These are phyloP conservation scores for Porites rus DNA, from an alignment of 92 coral and sea anemone genomes.

Conservation along the genomic window DNA sequence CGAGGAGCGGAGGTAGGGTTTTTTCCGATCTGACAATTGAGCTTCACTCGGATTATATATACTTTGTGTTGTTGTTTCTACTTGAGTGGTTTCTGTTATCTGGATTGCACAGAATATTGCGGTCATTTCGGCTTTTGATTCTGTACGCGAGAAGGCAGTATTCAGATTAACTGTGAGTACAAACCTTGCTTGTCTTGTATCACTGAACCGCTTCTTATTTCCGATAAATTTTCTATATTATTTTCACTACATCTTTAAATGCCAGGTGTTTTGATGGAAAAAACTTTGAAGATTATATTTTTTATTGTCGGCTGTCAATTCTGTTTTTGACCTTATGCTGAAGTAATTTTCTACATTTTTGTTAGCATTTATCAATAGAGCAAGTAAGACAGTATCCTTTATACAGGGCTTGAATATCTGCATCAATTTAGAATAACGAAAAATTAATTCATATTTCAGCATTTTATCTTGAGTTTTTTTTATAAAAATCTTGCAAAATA, in stretches of 20 bases:
- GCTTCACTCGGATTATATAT: background rate
- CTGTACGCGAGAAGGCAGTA: background rate
- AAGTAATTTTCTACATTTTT: background rate
- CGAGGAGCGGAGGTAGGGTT: background rate
- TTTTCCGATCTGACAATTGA: no score
- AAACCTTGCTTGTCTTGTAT: background rate
- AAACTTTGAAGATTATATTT: background rate
- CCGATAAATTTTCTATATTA: background rate
- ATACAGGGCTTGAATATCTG: background rate
- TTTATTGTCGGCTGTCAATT: background rate
- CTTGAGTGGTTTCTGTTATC: constrained; percentile 31
- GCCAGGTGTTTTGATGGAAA: constrained; percentile 30
- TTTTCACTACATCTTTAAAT: constrained; percentile 3
- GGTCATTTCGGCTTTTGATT: background rate
- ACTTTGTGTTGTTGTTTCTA: constrained; percentile 20
- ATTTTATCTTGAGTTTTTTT: no score
- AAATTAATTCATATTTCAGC: background rate
- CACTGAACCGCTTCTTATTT: background rate
- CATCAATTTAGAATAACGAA: background rate
- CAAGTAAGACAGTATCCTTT: background rate
- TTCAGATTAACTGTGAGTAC: constrained; percentile 1
- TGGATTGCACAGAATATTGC: constrained; percentile 13
- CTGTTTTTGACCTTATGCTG: background rate
- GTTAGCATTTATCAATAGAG: no score
- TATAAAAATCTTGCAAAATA: no score